phyloP scores from a whole-genome alignment of 1,140 invertebrate genomes.

The Drosophila kanapiae region DNA sequence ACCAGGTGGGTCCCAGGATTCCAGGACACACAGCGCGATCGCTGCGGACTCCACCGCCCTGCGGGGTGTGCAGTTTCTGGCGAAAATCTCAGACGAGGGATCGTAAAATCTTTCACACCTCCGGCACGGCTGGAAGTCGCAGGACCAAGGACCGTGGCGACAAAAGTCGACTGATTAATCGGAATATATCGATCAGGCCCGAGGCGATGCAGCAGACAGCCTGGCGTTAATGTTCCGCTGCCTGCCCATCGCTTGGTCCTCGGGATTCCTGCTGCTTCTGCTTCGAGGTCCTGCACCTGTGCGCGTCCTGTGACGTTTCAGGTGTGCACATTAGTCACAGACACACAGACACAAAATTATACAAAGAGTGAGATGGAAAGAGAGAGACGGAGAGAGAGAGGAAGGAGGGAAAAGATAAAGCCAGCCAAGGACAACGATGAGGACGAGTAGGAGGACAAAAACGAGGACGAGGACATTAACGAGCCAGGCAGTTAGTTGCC shows the following conservation, averaged over 20 bases:
- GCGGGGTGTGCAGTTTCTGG: constrained; percentile 65
- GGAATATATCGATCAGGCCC: constrained; percentile 75
- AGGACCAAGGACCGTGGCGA: constrained; percentile 25
- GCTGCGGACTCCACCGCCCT: constrained; percentile 46
- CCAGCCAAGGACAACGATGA: constrained; percentile 58
- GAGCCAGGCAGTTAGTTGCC: constrained; percentile 79
- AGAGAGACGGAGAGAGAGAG: constrained; percentile 6
- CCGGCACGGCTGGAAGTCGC: constrained; percentile 56
- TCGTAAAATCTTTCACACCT: constrained; percentile 80
- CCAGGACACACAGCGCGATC: constrained; percentile 69
- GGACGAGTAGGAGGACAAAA: constrained; percentile 10
- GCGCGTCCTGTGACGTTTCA: constrained; percentile 77
- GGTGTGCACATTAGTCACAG: constrained; percentile 81
- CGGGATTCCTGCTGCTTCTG: constrained; percentile 37
- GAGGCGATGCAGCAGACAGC: constrained; percentile 61
- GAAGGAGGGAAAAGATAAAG: constrained; percentile 29
- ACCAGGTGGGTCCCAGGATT: constrained; percentile 55
- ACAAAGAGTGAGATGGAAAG: not conserved
- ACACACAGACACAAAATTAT: constrained; percentile 31
- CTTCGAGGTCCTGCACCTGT: constrained; percentile 59
- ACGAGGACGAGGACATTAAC: constrained; percentile 71
- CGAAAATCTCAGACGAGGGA: constrained; percentile 51
- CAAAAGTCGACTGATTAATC: constrained; percentile 78
- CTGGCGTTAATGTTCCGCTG: constrained; percentile 69
- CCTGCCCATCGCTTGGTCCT: constrained; percentile 1